Percentiles rank a stretch among this genome's conserved stretches.
Evolutionary conservation across 2,888 invertebrate genomes (phyloP).

Genomic region (Prenolepis imparis): DNA sequence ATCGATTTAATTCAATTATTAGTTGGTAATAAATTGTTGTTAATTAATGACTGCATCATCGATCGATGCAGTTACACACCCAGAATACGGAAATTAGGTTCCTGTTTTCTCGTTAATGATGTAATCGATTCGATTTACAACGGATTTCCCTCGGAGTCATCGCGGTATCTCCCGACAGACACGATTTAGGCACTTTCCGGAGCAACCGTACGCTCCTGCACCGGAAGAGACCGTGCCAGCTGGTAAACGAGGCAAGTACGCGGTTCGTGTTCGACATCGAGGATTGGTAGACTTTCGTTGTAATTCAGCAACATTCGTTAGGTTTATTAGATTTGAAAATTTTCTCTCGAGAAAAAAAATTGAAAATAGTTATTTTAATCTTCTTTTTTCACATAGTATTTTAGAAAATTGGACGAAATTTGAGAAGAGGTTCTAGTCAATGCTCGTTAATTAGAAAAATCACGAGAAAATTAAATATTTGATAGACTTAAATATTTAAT

Average conservation of each 20-base stretch:
- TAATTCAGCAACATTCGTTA: constrained; percentile 2
- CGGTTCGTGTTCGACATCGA: constrained; percentile 6
- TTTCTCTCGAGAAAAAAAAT: not conserved
- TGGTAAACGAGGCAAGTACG: constrained; percentile 48
- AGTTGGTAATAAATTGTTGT: not conserved
- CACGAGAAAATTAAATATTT: not conserved
- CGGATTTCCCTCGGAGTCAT: constrained; percentile 43
- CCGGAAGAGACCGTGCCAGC: constrained; percentile 60
- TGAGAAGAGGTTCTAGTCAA: not conserved
- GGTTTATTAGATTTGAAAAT: not conserved
- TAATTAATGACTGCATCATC: not conserved
- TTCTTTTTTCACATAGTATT: not conserved
- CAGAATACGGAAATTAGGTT: constrained; percentile 30
- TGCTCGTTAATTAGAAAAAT: not conserved
- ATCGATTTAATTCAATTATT: not conserved
- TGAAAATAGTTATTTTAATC: not conserved
- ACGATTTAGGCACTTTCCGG: constrained; percentile 63
- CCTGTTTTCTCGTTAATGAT: not conserved
- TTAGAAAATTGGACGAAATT: not conserved
- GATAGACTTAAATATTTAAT: not conserved
- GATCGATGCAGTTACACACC: not conserved
- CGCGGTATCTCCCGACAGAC: constrained; percentile 40
- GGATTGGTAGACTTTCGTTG: constrained; percentile 11
- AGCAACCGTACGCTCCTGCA: constrained; percentile 39
- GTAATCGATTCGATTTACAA: constrained; percentile 42